Base-by-base conservation (phyloP, 2,888 invertebrate genomes). In the Amiota minor region DNA sequence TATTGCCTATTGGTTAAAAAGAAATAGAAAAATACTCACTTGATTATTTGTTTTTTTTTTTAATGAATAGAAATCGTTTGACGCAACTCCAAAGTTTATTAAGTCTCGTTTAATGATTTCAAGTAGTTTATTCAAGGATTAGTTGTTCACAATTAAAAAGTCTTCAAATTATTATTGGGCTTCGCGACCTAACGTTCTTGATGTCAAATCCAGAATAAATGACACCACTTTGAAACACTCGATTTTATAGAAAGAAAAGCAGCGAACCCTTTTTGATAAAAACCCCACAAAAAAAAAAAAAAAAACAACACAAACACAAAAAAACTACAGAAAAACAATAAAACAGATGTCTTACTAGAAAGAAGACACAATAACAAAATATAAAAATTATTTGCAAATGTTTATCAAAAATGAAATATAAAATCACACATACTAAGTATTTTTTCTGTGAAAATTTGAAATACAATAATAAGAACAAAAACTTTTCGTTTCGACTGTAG, bases 171-270 rank as follows among this genome's bases (percentile, higher is more conserved):
- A 35, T 35, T 35, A 35, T 6, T 35, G 35, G 0, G 35, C 35
- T 3, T 2, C 35, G 6, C 35, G 18, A 59, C 20, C 23, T 59
- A n/a, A 59, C 59, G 20, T 59, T 16, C 45, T 62, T 49, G 12
- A 50, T 23, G 23, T 20, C 20, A 68, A 68, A 20, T 20, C 53
- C 20, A n/a, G 12, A 46, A 23, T 68, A 23, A 53, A 47, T 50
- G 67, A 46, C 23, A 20, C 18, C 12, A 68, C 53, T 50, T 68
- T 68, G 53, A 14, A 53, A 18, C 62, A 62, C 62, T 23, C 45
- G 23, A 23, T 35, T 62, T 45, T 62, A 62, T 62, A 62, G 62
- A 62, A 62, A 59, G 11, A 20, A 35, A 4, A 35, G 35, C 35
- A 35, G 20, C 20, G 59, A 18, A 59, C 59, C 10, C 59, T 20